Evolutionary conservation across 2,113 vertebrate genomes (phyloP).

Genomic region (Blennius ocellaris): DNA sequence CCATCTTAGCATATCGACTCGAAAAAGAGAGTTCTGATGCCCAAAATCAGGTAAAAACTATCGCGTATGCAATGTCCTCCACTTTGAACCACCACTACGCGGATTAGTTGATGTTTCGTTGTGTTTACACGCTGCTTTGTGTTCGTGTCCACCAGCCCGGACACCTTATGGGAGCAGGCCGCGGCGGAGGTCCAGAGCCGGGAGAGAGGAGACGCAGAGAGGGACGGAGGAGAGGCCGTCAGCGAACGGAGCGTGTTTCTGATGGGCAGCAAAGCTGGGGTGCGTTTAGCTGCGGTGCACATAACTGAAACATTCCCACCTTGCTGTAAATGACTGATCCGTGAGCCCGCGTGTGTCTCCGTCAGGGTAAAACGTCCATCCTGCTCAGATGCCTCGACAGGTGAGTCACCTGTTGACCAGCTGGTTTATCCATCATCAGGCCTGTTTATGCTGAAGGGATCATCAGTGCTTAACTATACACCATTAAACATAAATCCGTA

Average conservation of each 20-base stretch:
- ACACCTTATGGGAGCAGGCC: conserved; percentile 94
- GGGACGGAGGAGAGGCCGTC: conserved; percentile 52
- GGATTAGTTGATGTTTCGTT: too few relatives aligned
- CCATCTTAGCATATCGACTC: background rate
- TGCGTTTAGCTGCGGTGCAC: conserved; percentile 51
- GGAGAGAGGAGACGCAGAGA: conserved; percentile 65
- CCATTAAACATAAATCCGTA: too few relatives aligned
- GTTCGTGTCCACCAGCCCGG: conserved; percentile 70
- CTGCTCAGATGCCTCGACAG: conserved; percentile 93
- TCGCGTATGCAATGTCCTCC: rapidly evolving
- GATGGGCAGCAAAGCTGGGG: conserved; percentile 93
- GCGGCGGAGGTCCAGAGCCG: conserved; percentile 85
- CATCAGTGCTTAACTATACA: too few relatives aligned
- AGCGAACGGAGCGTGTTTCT: conserved; percentile 90
- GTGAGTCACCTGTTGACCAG: conserved; percentile 68
- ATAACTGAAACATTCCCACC: too few relatives aligned
- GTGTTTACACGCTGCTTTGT: background rate
- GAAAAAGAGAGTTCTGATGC: conserved; percentile 55
- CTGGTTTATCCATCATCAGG: too few relatives aligned
- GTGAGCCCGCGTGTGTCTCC: background rate
- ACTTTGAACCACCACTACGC: background rate
- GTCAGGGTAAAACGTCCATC: conserved; percentile 92
- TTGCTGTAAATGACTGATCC: too few relatives aligned
- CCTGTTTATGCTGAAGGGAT: too few relatives aligned
- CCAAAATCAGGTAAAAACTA: conserved; percentile 73